Conservation (phyloP, 2,113 vertebrate genomes). For the Nibea albiflora region DNA sequence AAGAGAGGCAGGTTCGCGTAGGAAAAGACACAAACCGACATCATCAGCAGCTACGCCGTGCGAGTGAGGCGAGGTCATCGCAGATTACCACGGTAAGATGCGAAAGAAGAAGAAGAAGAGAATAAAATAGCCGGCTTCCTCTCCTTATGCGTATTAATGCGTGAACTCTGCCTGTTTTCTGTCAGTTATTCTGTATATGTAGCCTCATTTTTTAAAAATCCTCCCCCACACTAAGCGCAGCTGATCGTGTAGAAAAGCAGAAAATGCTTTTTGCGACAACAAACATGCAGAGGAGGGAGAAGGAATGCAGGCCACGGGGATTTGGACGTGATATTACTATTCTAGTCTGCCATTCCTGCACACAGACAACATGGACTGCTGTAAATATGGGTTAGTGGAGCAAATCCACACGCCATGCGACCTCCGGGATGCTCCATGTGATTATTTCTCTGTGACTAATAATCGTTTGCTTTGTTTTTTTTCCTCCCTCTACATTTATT, state of each 20-base stretch:
- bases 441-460: background rate
- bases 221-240: background rate
- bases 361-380: conserved; percentile 23
- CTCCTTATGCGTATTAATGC: background rate
- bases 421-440: conserved; percentile 31
- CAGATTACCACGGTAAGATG: conserved; percentile 69
- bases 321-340: background rate
- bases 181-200: background rate
- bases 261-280: background rate
- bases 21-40: conserved; percentile 19
- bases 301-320: conserved; percentile 22
- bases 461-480: too few relatives aligned
- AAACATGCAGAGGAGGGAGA: background rate
- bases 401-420: conserved; percentile 56
- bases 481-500: background rate
- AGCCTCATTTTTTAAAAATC: background rate
- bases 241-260: background rate
- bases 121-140: background rate
- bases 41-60: conserved; percentile 45
- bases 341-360: conserved; percentile 24
- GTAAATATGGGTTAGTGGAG: conserved; percentile 80
- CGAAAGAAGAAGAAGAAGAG: background rate
- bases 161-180: conserved; percentile 9
- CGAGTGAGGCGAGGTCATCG: conserved; percentile 66
- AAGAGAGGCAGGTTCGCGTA: background rate